Percentiles rank a stretch among this genome's conserved stretches.
These are phyloP conservation scores for Notiomystis cincta DNA, from an alignment of 2,113 vertebrate genomes.

Conservation along the genomic window DNA sequence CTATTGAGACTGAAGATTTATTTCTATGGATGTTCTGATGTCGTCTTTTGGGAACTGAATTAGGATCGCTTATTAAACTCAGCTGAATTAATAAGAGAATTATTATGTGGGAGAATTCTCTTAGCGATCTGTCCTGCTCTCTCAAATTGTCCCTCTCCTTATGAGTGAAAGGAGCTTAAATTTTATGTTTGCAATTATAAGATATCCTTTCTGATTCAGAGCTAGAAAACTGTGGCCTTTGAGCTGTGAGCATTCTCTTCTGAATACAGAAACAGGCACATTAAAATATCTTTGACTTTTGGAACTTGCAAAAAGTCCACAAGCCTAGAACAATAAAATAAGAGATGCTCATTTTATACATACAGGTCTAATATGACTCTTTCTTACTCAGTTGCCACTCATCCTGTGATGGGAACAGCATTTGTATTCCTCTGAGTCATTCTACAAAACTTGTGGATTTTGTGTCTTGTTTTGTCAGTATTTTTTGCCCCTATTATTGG, in stretches of 20 bases:
- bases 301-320: background rate
- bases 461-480: background rate
- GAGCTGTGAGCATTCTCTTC: conserved; percentile 19
- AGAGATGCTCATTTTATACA: background rate
- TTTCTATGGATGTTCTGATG: conserved; percentile 23
- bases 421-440: background rate
- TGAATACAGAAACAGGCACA: conserved; percentile 35
- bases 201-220: conserved; percentile 39
- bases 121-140: background rate
- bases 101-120: conserved; percentile 43
- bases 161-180: conserved; percentile 37
- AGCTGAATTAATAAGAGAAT: conserved; percentile 43
- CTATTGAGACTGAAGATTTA: conserved; percentile 23
- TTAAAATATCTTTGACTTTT: conserved; percentile 20
- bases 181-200: conserved; percentile 53
- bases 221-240: conserved; percentile 30
- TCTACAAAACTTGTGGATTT: background rate
- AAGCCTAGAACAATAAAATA: background rate
- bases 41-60: conserved; percentile 7
- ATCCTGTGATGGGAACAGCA: background rate
- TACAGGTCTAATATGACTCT: background rate
- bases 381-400: background rate
- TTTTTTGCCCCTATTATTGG: background rate
- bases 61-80: conserved; percentile 28
- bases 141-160: conserved; percentile 39